Conservation (phyloP, 2,888 invertebrate species). For the Polydrusus cervinus region DNA sequence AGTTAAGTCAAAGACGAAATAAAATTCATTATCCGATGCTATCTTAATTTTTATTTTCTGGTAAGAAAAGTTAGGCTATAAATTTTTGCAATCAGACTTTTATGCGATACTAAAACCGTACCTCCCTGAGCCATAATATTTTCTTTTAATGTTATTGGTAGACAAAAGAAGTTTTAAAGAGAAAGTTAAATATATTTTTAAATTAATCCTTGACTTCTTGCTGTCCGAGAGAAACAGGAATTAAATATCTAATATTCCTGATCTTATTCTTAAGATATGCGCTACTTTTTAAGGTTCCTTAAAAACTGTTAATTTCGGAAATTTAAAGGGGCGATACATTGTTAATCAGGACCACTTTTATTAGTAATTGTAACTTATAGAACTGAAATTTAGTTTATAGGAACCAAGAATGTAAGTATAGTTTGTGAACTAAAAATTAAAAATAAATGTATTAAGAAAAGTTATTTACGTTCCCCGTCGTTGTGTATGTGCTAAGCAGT, state of each 20-base stretch:
- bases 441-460: too few relatives aligned
- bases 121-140: constrained; percentile 18
- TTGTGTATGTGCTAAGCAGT: too few relatives aligned
- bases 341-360: too few relatives aligned
- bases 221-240: too few relatives aligned
- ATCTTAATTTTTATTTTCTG: constrained; percentile 40
- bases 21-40: constrained; percentile 38
- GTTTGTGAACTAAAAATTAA: too few relatives aligned
- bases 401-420: too few relatives aligned
- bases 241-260: too few relatives aligned
- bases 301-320: background rate
- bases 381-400: too few relatives aligned
- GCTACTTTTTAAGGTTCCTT: background rate
- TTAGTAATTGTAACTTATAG: too few relatives aligned
- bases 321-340: too few relatives aligned
- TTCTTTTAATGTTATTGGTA: constrained; percentile 15
- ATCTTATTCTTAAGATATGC: too few relatives aligned
- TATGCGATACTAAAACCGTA: constrained; percentile 34
- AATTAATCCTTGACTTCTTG: background rate
- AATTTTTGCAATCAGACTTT: constrained; percentile 35
- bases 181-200: background rate
- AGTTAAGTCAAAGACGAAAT: constrained; percentile 24
- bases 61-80: constrained; percentile 30
- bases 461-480: too few relatives aligned
- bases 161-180: constrained; percentile 6